Conservation (phyloP, 2,888 invertebrate species). For the Hipparchia semele region DNA sequence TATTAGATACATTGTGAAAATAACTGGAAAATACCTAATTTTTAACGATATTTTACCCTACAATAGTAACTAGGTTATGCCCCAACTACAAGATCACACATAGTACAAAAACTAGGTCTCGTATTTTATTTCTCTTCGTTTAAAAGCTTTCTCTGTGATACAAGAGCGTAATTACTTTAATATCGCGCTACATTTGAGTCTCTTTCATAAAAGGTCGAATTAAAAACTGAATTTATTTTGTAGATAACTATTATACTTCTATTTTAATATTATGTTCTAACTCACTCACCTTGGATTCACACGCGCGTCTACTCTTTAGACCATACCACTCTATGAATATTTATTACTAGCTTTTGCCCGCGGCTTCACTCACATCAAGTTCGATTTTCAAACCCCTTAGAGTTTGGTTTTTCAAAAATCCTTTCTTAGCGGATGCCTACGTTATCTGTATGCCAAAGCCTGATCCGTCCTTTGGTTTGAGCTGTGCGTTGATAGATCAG, state of each 20-base stretch:
- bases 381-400: no score
- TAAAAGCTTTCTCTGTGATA: constrained; percentile 40
- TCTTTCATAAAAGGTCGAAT: constrained; percentile 22
- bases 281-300: background rate
- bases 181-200: constrained; percentile 38
- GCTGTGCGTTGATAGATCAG: no score
- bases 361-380: no score
- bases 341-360: no score
- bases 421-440: no score
- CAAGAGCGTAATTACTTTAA: constrained; percentile 41
- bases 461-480: no score
- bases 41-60: background rate
- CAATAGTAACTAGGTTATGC: constrained; percentile 36
- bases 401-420: no score
- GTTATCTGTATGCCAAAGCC: no score
- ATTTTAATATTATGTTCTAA: background rate
- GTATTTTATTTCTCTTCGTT: constrained; percentile 37
- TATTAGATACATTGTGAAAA: no score
- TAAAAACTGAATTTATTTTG: constrained; percentile 4
- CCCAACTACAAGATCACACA: constrained; percentile 28
- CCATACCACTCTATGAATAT: no score
- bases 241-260: background rate
- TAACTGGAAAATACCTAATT: background rate
- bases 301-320: no score
- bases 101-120: constrained; percentile 38